Conservation (phyloP, 2,888 invertebrate species). For the Acrobeloides nanus region DNA sequence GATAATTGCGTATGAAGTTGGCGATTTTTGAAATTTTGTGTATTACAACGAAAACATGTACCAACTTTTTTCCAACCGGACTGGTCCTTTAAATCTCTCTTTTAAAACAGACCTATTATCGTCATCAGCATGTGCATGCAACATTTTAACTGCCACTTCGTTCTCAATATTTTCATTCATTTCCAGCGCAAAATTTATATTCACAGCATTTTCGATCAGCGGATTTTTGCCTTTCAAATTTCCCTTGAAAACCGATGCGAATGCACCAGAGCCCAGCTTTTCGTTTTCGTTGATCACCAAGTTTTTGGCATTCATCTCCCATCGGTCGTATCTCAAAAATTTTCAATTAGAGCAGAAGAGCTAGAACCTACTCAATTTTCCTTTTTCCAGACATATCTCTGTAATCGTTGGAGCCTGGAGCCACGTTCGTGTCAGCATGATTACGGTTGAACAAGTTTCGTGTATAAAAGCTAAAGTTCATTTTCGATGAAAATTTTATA, state of each 20-base stretch:
- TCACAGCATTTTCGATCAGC: constrained; percentile 2
- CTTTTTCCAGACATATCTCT: no score
- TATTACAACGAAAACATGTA: no score
- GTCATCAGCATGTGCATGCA: constrained; percentile 38
- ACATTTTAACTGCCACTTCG: constrained; percentile 36
- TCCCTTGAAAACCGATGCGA: constrained; percentile 38
- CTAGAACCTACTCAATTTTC: constrained; percentile 12
- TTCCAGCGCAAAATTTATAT: constrained; percentile 10
- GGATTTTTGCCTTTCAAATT: constrained; percentile 26
- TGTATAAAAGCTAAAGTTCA: no score
- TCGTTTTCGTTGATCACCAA: constrained; percentile 30
- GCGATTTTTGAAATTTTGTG: not conserved
- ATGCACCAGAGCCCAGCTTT: constrained; percentile 38
- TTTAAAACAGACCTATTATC: constrained; percentile 28
- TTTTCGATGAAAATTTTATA: no score
- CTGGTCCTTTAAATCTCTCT: no score
- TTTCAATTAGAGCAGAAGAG: not conserved
- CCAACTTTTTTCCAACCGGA: no score
- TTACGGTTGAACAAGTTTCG: no score
- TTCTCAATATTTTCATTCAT: constrained; percentile 10
- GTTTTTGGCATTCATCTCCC: constrained; percentile 33
- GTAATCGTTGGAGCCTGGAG: no score
- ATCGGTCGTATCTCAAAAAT: constrained; percentile 26
- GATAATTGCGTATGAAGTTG: no score
- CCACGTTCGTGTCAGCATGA: no score